phyloP scores from a whole-genome alignment of 2,797 vertebrate genomes.

The Intellagama lesueurii region DNA sequence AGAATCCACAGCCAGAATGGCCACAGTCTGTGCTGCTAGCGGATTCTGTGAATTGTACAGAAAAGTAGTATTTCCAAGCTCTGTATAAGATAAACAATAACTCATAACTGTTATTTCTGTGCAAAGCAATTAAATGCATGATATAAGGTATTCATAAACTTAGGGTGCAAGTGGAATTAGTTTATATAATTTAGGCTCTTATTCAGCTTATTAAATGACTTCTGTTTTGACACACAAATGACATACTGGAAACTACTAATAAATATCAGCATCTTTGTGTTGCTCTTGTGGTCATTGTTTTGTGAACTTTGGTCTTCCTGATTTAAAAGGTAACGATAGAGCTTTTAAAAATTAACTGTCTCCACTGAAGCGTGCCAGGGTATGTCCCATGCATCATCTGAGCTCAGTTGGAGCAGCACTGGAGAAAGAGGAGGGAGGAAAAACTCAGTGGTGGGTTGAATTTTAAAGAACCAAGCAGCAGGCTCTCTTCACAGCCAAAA shows the following conservation, averaged over 20 bases:
- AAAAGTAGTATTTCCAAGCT: too few relatives aligned
- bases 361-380: conserved; percentile 31
- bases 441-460: conserved; percentile 14
- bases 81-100: too few relatives aligned
- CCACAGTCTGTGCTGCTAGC: too few relatives aligned
- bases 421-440: conserved; percentile 19
- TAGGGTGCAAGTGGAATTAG: not conserved
- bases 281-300: not conserved
- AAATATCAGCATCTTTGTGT: not conserved
- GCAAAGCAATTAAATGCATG: too few relatives aligned
- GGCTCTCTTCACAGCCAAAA: conserved; percentile 59
- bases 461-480: conserved; percentile 20
- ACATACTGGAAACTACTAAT: not conserved
- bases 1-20: too few relatives aligned
- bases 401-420: conserved; percentile 31
- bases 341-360: conserved; percentile 24
- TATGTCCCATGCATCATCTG: conserved; percentile 47
- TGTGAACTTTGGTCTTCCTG: conserved; percentile 33
- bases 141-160: not conserved
- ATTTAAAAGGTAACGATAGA: conserved; percentile 56
- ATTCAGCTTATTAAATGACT: not conserved
- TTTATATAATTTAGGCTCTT: not conserved
- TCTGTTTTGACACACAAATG: not conserved
- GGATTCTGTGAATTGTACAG: too few relatives aligned
- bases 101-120: too few relatives aligned